phyloP scores from a whole-genome alignment of 1,140 invertebrate species.

The Manduca sexta region DNA sequence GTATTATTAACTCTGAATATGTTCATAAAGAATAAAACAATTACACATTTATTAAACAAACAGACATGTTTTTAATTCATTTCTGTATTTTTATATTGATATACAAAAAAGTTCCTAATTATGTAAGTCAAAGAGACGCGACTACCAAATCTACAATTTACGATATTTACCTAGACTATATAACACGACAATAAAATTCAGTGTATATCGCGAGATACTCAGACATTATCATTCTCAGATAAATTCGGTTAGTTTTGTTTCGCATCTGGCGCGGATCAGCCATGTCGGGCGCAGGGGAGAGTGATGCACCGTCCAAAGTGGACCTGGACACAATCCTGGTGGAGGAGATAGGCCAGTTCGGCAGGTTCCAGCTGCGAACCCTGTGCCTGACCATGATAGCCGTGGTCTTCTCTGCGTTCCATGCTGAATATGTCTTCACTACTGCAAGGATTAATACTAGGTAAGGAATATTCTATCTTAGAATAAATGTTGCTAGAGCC shows the following conservation, averaged over 20 bases:
- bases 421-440: conserved; percentile 53
- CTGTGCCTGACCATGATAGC: conserved; percentile 38
- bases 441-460: conserved; percentile 46
- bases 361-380: conserved; percentile 41
- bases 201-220: background rate
- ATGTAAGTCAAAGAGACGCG: too few species aligned
- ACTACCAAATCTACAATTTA: too few species aligned
- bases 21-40: too few species aligned
- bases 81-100: too few species aligned
- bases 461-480: too few species aligned
- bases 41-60: too few species aligned
- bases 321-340: conserved; percentile 46
- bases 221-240: too few species aligned
- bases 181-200: background rate
- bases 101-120: too few species aligned
- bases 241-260: background rate
- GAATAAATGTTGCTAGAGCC: too few species aligned
- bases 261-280: background rate
- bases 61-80: too few species aligned
- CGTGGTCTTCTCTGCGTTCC: conserved; percentile 49
- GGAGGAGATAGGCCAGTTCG: conserved; percentile 51
- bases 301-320: conserved; percentile 7
- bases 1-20: too few species aligned
- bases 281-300: background rate
- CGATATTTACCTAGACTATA: too few species aligned